Evolutionary conservation across 2,888 invertebrate genomes (phyloP).

Genomic region (Drosophila crucigera): DNA sequence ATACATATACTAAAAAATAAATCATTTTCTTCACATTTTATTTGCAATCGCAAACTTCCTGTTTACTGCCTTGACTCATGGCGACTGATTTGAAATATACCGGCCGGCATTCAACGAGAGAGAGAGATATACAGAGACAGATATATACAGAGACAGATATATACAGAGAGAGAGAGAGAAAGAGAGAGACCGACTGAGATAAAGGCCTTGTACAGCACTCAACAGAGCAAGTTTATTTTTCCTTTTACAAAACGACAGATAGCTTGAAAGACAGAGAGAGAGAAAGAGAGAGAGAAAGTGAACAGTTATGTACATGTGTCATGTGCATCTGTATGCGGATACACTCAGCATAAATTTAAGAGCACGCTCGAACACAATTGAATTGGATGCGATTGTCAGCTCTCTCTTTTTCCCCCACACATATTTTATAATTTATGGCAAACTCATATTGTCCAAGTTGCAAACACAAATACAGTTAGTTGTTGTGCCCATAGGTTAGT

Average conservation of each 20-base stretch:
- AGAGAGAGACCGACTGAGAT: neutral
- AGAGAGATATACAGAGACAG: neutral
- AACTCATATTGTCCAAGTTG: neutral
- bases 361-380: neutral
- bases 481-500: neutral
- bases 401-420: constrained; percentile 1
- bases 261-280: neutral
- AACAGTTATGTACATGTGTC: neutral
- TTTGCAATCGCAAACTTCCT: constrained; percentile 4
- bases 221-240: neutral
- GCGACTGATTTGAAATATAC: neutral
- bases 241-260: neutral
- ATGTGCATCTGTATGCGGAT: neutral
- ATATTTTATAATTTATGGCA: constrained; percentile 2
- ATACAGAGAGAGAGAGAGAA: neutral
- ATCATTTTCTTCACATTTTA: neutral
- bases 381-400: neutral
- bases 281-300: neutral
- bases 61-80: neutral
- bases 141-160: neutral
- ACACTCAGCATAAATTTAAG: neutral
- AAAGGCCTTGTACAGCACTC: neutral
- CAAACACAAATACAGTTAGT: neutral
- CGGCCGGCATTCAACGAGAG: neutral
- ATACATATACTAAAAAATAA: neutral